Percentiles rank a stretch among this genome's conserved stretches.
These are phyloP conservation scores for Leucoma salicis DNA, from an alignment of 2,888 invertebrate species.

Conservation along the genomic window DNA sequence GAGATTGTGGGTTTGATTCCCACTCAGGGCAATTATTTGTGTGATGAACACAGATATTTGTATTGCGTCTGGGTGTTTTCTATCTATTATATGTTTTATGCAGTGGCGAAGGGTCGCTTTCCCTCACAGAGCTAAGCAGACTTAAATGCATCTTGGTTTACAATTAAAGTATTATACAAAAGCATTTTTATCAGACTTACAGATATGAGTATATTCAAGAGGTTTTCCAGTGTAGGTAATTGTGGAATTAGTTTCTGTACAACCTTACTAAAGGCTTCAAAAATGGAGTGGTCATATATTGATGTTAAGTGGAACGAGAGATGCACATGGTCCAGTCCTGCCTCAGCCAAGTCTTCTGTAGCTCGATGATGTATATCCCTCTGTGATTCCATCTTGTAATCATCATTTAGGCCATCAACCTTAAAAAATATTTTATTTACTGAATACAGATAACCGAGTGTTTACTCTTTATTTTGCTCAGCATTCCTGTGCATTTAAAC, in stretches of 20 bases:
- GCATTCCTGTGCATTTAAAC: neutral
- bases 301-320: constrained; percentile 98
- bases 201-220: constrained; percentile 98
- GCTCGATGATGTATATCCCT: constrained; percentile 98
- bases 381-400: constrained; percentile 99
- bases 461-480: neutral
- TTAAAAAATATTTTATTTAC: constrained; percentile 28
- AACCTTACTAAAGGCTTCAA: constrained; percentile 99
- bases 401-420: constrained; percentile 99
- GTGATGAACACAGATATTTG: no score
- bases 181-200: no score
- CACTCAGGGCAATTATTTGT: no score
- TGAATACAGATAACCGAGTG: neutral
- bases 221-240: constrained; percentile 97
- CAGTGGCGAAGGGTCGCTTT: no score
- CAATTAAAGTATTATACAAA: no score
- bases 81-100: no score
- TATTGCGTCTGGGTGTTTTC: no score
- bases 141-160: no score
- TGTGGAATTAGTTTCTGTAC: constrained; percentile 99
- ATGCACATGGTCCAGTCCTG: constrained; percentile 93
- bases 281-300: constrained; percentile 99
- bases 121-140: no score
- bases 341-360: constrained; percentile 95
- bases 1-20: no score